phyloP scores from a whole-genome alignment of 2,888 invertebrate species.

The Mechanitis mazaeus region DNA sequence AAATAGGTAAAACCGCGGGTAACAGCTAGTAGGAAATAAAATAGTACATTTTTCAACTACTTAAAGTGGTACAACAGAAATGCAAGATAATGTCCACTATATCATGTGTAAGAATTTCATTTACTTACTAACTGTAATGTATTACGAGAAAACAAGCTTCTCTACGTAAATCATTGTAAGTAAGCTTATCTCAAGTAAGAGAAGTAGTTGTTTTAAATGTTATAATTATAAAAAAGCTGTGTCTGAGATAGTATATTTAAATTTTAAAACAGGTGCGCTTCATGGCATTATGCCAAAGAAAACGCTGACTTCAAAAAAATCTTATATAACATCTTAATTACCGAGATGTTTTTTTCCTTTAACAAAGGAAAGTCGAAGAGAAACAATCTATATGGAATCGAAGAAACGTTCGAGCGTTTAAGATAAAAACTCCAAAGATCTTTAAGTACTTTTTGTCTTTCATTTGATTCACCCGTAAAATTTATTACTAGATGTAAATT shows the following conservation, averaged over 20 bases:
- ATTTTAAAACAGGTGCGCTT: conserved; percentile 5
- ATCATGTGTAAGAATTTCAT: too few relatives aligned
- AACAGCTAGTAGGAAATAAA: too few relatives aligned
- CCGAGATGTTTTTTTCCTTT: conserved; percentile 1
- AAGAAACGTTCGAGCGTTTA: not conserved
- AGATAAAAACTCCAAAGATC: conserved; percentile 5
- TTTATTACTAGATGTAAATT: conserved; percentile 3
- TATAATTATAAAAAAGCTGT: not conserved
- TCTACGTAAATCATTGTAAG: too few relatives aligned
- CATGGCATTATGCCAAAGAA: conserved; percentile 4
- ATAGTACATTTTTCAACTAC: too few relatives aligned
- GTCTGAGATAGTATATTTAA: not conserved
- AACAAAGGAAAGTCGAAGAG: not conserved
- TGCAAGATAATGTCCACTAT: too few relatives aligned
- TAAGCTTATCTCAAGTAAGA: not conserved
- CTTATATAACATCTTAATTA: conserved; percentile 7
- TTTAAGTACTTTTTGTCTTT: not conserved
- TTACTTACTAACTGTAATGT: too few relatives aligned
- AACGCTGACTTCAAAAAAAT: not conserved
- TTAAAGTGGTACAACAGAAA: too few relatives aligned
- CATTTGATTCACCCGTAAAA: not conserved
- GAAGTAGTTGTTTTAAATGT: not conserved
- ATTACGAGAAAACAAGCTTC: too few relatives aligned
- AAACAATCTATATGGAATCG: conserved; percentile 1
- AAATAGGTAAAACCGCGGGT: too few relatives aligned